phyloP scores from a whole-genome alignment of 1,140 invertebrate genomes.

The Liolophura sinensis region DNA sequence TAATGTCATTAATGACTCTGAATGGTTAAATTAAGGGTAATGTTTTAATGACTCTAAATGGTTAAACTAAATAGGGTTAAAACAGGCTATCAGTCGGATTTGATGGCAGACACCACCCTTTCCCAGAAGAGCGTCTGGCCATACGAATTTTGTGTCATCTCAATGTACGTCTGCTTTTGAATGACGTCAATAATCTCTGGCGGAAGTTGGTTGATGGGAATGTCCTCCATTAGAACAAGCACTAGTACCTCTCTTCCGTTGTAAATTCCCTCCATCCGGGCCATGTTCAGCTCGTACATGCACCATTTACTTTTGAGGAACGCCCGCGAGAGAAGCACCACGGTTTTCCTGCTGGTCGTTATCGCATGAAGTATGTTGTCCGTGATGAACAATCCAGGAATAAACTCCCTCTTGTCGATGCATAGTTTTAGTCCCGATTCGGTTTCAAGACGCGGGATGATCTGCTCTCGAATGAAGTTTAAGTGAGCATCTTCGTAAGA shows the following conservation, averaged over 20 bases:
- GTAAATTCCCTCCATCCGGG: constrained; percentile 43
- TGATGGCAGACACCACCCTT: background rate
- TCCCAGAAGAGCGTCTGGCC: constrained; percentile 26
- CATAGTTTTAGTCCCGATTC: constrained; percentile 75
- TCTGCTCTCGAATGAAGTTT: background rate
- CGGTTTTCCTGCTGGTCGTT: constrained; percentile 65
- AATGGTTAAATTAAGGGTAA: no score
- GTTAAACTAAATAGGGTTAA: no score
- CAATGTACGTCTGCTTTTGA: constrained; percentile 25
- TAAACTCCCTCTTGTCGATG: constrained; percentile 88
- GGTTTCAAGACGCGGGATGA: background rate
- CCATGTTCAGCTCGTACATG: constrained; percentile 70
- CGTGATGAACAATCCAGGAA: constrained; percentile 73
- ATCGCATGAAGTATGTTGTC: constrained; percentile 66
- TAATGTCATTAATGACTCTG: no score
- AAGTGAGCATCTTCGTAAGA: background rate
- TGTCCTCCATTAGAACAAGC: constrained; percentile 27
- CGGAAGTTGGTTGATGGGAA: constrained; percentile 20
- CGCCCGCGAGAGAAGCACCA: constrained; percentile 67
- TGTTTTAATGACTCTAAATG: no score
- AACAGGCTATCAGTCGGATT: no score
- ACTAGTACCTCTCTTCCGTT: constrained; percentile 26
- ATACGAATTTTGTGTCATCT: constrained; percentile 22
- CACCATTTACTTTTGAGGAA: constrained; percentile 71
- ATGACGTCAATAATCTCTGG: constrained; percentile 27